Evolutionary conservation across 2,797 vertebrate genomes (phyloP), one percentile per base, ranked within the genome.

Genomic region (Falco peregrinus): DNA sequence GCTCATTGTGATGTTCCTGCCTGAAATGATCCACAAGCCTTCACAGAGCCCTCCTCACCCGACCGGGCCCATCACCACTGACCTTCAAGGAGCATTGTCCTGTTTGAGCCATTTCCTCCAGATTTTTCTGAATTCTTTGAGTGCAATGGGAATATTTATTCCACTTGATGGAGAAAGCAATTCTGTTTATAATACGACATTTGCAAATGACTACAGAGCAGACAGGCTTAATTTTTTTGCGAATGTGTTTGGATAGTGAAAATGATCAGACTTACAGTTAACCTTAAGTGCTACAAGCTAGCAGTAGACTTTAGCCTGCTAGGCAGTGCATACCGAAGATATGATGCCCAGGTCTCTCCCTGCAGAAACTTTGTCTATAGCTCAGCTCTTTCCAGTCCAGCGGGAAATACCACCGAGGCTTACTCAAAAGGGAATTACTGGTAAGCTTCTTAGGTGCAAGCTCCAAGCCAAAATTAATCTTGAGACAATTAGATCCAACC

Each of bases 381-480:
- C 51, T 85, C 57, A 76, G 70, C 82, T 81, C 91, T 54, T 77
- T 24, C 41, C 76, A n/a, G 64, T 24, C 41, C 76, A n/a, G 70
- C 59, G 76, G 59, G 60, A 89, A 76, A 54, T 18, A 37, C 87
- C 71, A 45, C 20, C 4, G 3, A 81, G 59, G 59, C 70, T 89
- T 59, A n/a, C 76, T 60, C 51, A 7, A 54, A 76, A 86, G 53
- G 26, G 59, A 86, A 81, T 77, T 93, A 85, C 87, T 17, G 39
- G 26, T 86, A 89, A 86, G 91, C 87, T 60, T 5, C 87, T 83
- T 83, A 87, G 67, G 71, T 57, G 67, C 71, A 63, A 87, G 83
- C 77, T 63, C 37, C 4, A 5, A 87, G 77, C 65, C 77, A 61
- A 78, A 83, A 86, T 68, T 68, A 78, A 87, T 78, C 92, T 82